These are phyloP conservation scores for Porites lutea DNA, from an alignment of 64 coral and sea anemone genomes.

Conservation along the genomic window DNA sequence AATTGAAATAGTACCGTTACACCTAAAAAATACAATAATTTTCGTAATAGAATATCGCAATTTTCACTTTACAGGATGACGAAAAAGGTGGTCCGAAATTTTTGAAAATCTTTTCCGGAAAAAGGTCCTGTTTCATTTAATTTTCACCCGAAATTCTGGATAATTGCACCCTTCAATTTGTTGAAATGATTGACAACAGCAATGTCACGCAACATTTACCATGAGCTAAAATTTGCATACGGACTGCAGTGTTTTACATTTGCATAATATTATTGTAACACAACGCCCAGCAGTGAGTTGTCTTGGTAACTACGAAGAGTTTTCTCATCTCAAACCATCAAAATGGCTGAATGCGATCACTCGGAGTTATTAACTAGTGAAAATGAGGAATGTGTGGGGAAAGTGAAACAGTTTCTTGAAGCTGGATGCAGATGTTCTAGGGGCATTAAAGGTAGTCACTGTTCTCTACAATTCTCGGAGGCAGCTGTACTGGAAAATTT, in stretches of 20 bases:
- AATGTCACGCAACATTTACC: conserved; percentile 1
- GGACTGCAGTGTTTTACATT: not conserved
- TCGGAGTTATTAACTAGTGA: not conserved
- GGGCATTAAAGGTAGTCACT: not conserved
- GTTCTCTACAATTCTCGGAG: not conserved
- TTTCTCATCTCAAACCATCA: conserved; percentile 1
- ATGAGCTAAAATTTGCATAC: conserved; percentile 1
- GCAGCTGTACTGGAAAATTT: not conserved
- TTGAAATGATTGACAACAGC: not conserved
- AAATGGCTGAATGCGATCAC: conserved; percentile 6
- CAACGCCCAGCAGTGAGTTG: not conserved
- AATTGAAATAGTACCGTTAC: too few species aligned
- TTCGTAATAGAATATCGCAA: too few species aligned
- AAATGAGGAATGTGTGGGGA: not conserved
- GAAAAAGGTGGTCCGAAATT: too few species aligned
- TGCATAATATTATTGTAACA: not conserved
- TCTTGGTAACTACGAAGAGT: not conserved
- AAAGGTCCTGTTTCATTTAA: not conserved
- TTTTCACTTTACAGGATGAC: too few species aligned
- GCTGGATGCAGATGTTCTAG: not conserved
- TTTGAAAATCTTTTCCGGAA: too few species aligned
- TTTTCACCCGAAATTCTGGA: not conserved
- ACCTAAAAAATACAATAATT: too few species aligned
- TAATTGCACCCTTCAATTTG: not conserved
- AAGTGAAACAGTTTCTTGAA: conserved; percentile 8